These are phyloP conservation scores for Darevskia nairensis DNA, from an alignment of 2,797 vertebrate genomes.

Conservation along the genomic window DNA sequence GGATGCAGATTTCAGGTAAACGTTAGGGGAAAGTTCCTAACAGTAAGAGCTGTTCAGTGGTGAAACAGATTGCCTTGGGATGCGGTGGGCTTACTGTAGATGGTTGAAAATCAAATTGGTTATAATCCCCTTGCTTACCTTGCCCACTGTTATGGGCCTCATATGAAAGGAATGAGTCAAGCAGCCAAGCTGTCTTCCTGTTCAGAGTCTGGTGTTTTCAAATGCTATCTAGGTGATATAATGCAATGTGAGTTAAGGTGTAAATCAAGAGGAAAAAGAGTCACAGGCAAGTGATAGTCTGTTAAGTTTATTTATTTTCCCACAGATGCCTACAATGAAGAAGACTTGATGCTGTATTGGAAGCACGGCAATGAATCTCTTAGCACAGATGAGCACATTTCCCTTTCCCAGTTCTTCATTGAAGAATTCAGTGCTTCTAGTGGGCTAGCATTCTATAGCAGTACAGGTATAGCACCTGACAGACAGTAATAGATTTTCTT, in stretches of 20 bases:
- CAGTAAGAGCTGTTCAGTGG: no score
- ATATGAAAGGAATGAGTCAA: background rate
- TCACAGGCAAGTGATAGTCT: background rate
- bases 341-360: constrained; percentile 95
- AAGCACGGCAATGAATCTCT: constrained; percentile 93
- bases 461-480: constrained; percentile 83
- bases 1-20: no score
- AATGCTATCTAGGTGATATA: background rate
- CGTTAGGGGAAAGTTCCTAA: no score
- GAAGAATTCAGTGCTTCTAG: constrained; percentile 95
- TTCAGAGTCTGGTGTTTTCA: background rate
- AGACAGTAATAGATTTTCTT: constrained; percentile 1
- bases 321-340: constrained; percentile 93
- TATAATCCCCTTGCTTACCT: no score
- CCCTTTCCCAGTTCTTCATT: constrained; percentile 94
- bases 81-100: no score
- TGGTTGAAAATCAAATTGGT: no score
- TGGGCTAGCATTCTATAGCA: constrained; percentile 94
- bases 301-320: constrained; percentile 49
- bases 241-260: background rate
- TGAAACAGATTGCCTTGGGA: no score
- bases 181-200: no score
- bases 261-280: background rate
- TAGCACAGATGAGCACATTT: constrained; percentile 91
- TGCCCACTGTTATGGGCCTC: background rate